These are phyloP conservation scores for Pagrus major DNA, from an alignment of 2,113 vertebrate species.

Conservation along the genomic window DNA sequence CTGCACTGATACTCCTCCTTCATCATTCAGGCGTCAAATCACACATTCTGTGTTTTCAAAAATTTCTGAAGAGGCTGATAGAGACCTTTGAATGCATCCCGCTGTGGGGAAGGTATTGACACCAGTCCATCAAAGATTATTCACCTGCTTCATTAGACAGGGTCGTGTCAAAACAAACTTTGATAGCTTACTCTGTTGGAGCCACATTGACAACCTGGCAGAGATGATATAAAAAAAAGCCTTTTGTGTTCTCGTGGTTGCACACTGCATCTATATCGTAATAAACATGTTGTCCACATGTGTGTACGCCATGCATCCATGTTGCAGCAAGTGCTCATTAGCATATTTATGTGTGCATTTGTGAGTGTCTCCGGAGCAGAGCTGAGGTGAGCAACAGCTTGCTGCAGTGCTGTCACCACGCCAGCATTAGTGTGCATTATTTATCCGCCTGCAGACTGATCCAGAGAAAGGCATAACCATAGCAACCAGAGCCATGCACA, in stretches of 20 bases:
- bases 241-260: background rate
- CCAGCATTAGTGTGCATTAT: slow-evolving; percentile 84
- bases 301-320: background rate
- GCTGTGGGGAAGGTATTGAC: slow-evolving; percentile 39
- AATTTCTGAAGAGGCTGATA: slow-evolving; percentile 7
- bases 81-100: slow-evolving; percentile 41
- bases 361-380: slow-evolving; percentile 60
- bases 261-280: background rate
- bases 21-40: slow-evolving; percentile 35
- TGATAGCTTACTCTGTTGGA: slow-evolving; percentile 53
- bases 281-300: background rate
- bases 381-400: slow-evolving; percentile 79
- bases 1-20: slow-evolving; percentile 1
- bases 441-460: slow-evolving; percentile 79
- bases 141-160: slow-evolving; percentile 62
- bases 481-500: slow-evolving; percentile 69
- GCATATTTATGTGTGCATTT: slow-evolving; percentile 62
- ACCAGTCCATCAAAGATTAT: slow-evolving; percentile 55
- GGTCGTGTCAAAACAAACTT: slow-evolving; percentile 58
- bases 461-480: slow-evolving; percentile 78
- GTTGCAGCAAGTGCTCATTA: slow-evolving; percentile 22
- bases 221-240: slow-evolving; percentile 9
- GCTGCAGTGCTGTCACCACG: slow-evolving; percentile 82
- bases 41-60: slow-evolving; percentile 14
- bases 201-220: slow-evolving; percentile 34